Percentiles rank a stretch among this genome's conserved stretches.
Conservation (phyloP, 64 coral and sea anemone species). For the Pachyseris speciosa region DNA sequence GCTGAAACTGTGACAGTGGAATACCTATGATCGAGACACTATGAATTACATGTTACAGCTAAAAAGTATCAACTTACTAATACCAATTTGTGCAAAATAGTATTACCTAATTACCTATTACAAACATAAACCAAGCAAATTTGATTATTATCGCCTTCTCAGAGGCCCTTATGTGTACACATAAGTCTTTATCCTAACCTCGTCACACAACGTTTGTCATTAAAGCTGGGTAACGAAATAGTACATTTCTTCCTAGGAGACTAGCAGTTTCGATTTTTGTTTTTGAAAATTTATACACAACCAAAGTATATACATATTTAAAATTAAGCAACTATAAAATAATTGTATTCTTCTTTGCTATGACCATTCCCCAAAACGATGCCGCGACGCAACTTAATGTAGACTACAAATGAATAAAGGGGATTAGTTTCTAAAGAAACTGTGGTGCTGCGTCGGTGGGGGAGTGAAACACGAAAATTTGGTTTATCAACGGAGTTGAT, state of each 20-base stretch:
- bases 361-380: not conserved
- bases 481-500: too few relatives aligned
- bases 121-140: not conserved
- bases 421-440: too few relatives aligned
- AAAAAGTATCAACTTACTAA: not conserved
- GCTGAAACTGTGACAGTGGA: not conserved
- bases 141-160: too few relatives aligned
- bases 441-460: too few relatives aligned
- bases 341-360: not conserved
- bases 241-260: not conserved
- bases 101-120: not conserved
- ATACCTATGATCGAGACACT: not conserved
- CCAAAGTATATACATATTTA: not conserved
- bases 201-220: not conserved
- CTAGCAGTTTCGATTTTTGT: too few relatives aligned
- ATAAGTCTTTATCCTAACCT: too few relatives aligned
- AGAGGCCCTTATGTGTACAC: too few relatives aligned
- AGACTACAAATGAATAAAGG: too few relatives aligned
- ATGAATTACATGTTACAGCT: not conserved
- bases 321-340: not conserved
- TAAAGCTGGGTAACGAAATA: not conserved
- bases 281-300: not conserved
- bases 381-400: not conserved
- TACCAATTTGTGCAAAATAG: not conserved
- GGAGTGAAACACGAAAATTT: too few relatives aligned